A percentile compares a stretch with the other conserved stretches of the same genome.
phyloP scores from a whole-genome alignment of 2,888 invertebrate genomes.

The Diplazon laetatorius region DNA sequence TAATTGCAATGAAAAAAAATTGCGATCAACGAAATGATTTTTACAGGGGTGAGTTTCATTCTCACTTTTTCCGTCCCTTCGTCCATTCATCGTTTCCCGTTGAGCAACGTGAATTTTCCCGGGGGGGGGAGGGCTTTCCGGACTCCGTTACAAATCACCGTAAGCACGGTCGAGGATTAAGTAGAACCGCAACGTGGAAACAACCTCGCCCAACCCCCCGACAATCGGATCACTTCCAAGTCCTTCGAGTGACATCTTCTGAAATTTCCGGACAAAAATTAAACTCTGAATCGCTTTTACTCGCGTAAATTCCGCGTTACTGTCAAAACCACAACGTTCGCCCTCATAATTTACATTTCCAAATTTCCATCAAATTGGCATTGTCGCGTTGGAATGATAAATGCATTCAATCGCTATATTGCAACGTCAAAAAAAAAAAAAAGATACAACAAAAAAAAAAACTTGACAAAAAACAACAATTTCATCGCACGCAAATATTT shows the following conservation, averaged over 20 bases:
- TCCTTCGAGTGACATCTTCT: slow-evolving; percentile 50
- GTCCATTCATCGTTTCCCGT: neutral
- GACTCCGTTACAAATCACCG: slow-evolving; percentile 75
- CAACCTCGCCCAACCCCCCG: slow-evolving; percentile 32
- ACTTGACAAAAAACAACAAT: neutral
- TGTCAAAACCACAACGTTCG: slow-evolving; percentile 38
- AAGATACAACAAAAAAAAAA: neutral
- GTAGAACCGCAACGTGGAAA: slow-evolving; percentile 44
- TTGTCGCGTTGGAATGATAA: neutral
- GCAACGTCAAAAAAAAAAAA: too few relatives aligned
- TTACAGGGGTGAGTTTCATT: slow-evolving; percentile 31
- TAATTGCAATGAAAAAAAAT: too few relatives aligned
- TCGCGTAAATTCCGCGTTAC: neutral
- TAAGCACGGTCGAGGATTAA: slow-evolving; percentile 72
- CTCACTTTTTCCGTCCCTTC: slow-evolving; percentile 15
- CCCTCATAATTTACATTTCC: slow-evolving; percentile 70
- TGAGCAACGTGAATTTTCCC: slow-evolving; percentile 72
- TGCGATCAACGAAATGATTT: slow-evolving; percentile 27
- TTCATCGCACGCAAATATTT: neutral
- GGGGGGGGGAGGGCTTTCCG: slow-evolving; percentile 68
- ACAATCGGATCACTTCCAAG: slow-evolving; percentile 55
- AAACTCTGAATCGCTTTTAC: slow-evolving; percentile 22
- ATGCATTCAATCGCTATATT: neutral
- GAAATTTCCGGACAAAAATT: slow-evolving; percentile 50
- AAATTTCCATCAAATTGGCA: slow-evolving; percentile 71